Conservation (phyloP, 2,888 invertebrate genomes). For the Rhagonycha lutea region DNA sequence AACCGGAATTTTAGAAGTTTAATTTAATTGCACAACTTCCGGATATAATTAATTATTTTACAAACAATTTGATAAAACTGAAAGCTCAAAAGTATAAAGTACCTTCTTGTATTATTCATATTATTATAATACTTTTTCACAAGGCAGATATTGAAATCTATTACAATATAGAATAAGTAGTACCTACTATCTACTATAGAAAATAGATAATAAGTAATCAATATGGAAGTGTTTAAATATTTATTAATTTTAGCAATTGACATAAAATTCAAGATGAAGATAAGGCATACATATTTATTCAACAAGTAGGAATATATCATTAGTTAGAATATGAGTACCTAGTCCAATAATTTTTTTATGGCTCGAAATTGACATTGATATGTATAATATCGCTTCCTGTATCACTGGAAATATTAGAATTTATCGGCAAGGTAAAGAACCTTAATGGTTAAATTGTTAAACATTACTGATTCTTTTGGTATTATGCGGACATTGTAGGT, state of each 20-base stretch:
- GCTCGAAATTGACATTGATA: slow-evolving; percentile 81
- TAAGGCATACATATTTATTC: slow-evolving; percentile 74
- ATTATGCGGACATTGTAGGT: too few species aligned
- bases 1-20: too few species aligned
- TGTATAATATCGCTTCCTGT: slow-evolving; percentile 74
- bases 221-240: not conserved
- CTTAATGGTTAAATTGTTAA: not conserved
- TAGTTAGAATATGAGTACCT: slow-evolving; percentile 72
- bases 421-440: slow-evolving; percentile 51
- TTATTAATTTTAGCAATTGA: slow-evolving; percentile 64
- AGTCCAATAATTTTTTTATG: slow-evolving; percentile 71
- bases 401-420: slow-evolving; percentile 65
- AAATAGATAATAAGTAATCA: not conserved
- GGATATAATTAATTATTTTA: too few species aligned
- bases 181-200: too few species aligned
- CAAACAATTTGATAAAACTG: too few species aligned
- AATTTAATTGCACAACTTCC: too few species aligned
- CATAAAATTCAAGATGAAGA: slow-evolving; percentile 82
- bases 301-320: slow-evolving; percentile 60
- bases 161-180: too few species aligned
- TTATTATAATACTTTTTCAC: too few species aligned
- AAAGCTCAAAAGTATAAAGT: too few species aligned
- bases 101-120: too few species aligned
- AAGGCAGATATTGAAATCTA: too few species aligned
- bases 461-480: not conserved